Base-by-base conservation (phyloP, 2,113 vertebrate species). In the Microcebus jonahi region DNA sequence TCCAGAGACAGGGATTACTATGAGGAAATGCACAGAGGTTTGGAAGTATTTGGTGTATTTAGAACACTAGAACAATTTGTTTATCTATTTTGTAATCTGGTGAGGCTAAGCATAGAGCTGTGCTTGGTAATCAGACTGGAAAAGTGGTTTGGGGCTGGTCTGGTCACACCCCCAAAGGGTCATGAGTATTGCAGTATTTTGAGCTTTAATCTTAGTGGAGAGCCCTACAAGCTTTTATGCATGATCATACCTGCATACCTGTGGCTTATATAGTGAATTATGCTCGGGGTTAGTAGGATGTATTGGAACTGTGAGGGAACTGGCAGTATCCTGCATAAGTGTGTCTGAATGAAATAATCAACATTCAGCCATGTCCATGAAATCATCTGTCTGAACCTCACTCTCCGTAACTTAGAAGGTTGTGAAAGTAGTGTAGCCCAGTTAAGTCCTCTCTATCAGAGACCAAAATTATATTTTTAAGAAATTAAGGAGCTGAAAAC, bases 401-500 rank as follows among this genome's bases (percentile, higher is more conserved):
- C 31, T 91, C 18, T 93, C 36, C 65, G 6, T 42, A 42, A 42
- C 42, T 42, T 77, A 17, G 91, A 76, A 85, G 29, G 6, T 55
- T 90, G 91, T 80, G 57, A 71, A 55, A 97, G 39, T 90, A 70
- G 45, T 11, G 85, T 70, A 95, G 65, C 13, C 13, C 31, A 50
- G 53, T 5, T 91, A 95, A 71, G 6, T 85, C 71, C 3, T 82
- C 14, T 88, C n/a, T 15, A 93, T 50, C 36, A 92, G 65, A 93
- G 63, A 70, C 36, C 15, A 31, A 85, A 80, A 83, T 92, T 71
- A 67, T 85, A 92, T 88, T 94, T 91, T 92, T 88, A 39, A 86
- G 42, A 95, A 94, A 67, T 88, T 81, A 87, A 94, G 57, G 10
- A 83, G 39, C 68, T 63, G 59, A 89, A 80, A 89, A 95, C 29